Percentiles rank a stretch among this genome's conserved stretches.
phyloP scores from a whole-genome alignment of 2,113 vertebrate genomes.

The Eira barbara region DNA sequence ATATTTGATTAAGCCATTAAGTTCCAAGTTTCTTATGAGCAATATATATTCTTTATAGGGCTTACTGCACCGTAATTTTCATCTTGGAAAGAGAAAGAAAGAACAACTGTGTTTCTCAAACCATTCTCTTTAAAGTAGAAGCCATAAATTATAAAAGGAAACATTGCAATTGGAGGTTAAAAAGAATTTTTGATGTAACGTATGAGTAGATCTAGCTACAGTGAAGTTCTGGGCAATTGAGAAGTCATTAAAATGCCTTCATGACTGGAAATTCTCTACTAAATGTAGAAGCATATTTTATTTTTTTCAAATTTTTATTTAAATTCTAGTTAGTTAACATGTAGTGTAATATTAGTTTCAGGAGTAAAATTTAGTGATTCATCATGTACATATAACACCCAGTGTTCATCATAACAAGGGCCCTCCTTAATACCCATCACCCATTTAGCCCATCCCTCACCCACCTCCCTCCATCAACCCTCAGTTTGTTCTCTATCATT shows the following conservation, averaged over 20 bases:
- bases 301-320: neutral
- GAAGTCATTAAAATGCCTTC: neutral
- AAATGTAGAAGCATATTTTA: neutral
- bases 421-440: too few species aligned
- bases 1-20: slow-evolving; percentile 20
- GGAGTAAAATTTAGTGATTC: too few species aligned
- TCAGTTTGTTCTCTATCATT: too few species aligned
- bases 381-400: too few species aligned
- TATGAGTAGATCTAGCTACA: neutral
- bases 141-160: neutral
- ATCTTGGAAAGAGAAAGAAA: neutral
- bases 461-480: too few species aligned
- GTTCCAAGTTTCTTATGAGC: neutral
- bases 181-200: slow-evolving; percentile 11
- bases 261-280: neutral
- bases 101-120: neutral
- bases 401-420: too few species aligned
- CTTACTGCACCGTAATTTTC: neutral
- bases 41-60: neutral
- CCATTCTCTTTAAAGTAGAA: slow-evolving; percentile 20
- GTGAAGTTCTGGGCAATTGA: neutral
- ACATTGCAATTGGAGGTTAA: neutral
- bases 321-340: too few species aligned
- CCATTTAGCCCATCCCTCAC: too few species aligned
- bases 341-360: neutral